Conservation (phyloP, 2,797 vertebrate species). For the Fistularia tabacaria region DNA sequence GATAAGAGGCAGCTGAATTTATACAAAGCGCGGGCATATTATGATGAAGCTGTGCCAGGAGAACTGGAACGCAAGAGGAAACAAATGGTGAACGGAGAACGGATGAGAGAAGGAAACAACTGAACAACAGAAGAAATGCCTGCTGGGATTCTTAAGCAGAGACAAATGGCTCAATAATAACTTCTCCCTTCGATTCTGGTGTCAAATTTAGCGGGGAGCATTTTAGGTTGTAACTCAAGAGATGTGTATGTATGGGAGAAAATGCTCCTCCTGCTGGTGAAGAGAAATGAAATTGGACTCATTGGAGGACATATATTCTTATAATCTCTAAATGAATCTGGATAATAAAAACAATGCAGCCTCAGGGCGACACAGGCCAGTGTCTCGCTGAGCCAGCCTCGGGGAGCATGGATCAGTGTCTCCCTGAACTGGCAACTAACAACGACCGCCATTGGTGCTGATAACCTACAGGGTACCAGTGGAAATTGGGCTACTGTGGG, state of each 20-base stretch:
- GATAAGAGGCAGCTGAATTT: slow-evolving; percentile 24
- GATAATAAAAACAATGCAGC: too few species aligned
- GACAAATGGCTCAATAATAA: slow-evolving; percentile 23
- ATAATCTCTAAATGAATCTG: too few species aligned
- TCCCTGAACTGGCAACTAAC: too few species aligned
- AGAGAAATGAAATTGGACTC: too few species aligned
- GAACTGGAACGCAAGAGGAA: slow-evolving; percentile 17
- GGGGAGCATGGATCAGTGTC: too few species aligned
- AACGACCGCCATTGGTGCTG: too few species aligned
- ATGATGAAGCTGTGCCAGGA: slow-evolving; percentile 13
- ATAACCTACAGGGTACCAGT: too few species aligned
- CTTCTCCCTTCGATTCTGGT: slow-evolving; percentile 25
- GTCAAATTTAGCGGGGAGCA: slow-evolving; percentile 19
- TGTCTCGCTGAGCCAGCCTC: too few species aligned
- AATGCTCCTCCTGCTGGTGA: too few species aligned
- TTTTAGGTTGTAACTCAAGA: not conserved
- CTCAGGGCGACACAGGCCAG: too few species aligned
- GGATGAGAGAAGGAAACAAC: slow-evolving; percentile 20
- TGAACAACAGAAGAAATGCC: slow-evolving; percentile 7
- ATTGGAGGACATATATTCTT: too few species aligned
- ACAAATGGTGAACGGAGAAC: slow-evolving; percentile 22
- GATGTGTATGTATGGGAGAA: not conserved
- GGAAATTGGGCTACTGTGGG: too few species aligned
- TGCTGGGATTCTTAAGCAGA: slow-evolving; percentile 1
- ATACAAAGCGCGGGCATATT: slow-evolving; percentile 20